Evolutionary conservation across 1,140 invertebrate species (phyloP).

Genomic region (Zaprionus davidi): DNA sequence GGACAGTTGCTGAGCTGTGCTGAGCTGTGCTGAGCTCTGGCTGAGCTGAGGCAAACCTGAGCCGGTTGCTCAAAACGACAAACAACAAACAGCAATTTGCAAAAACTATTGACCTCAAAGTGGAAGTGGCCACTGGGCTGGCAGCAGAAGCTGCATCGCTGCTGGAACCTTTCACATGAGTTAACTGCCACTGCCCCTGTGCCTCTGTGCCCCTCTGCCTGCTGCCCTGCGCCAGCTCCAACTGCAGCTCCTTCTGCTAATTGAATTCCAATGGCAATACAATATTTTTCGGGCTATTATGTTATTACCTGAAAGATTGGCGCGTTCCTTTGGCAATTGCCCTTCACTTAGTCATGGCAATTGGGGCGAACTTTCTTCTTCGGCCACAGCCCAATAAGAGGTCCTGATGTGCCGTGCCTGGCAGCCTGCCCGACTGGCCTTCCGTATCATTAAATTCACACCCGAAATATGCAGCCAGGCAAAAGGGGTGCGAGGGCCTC

Average conservation of each 20-base stretch:
- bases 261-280: conserved; percentile 80
- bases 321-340: conserved; percentile 34
- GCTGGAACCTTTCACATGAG: conserved; percentile 37
- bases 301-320: conserved; percentile 63
- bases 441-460: conserved; percentile 76
- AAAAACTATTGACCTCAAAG: conserved; percentile 75
- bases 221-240: not conserved
- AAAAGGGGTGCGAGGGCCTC: conserved; percentile 21
- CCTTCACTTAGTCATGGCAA: conserved; percentile 73
- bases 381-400: conserved; percentile 21
- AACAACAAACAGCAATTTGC: conserved; percentile 55
- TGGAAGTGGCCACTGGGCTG: conserved; percentile 35
- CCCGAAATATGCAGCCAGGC: conserved; percentile 47
- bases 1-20: not conserved
- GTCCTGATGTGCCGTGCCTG: not conserved
- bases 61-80: conserved; percentile 50
- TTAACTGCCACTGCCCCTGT: conserved; percentile 1
- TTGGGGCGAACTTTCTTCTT: conserved; percentile 70
- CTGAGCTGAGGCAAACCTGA: conserved; percentile 21
- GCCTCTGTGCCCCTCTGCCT: not conserved
- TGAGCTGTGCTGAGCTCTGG: not conserved
- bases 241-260: conserved; percentile 54
- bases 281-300: conserved; percentile 77
- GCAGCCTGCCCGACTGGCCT: conserved; percentile 1
- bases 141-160: not conserved